Evolutionary conservation across 2,888 invertebrate genomes (phyloP), one percentile per base, ranked within the genome.

Genomic region (Synergus gifuensis): DNA sequence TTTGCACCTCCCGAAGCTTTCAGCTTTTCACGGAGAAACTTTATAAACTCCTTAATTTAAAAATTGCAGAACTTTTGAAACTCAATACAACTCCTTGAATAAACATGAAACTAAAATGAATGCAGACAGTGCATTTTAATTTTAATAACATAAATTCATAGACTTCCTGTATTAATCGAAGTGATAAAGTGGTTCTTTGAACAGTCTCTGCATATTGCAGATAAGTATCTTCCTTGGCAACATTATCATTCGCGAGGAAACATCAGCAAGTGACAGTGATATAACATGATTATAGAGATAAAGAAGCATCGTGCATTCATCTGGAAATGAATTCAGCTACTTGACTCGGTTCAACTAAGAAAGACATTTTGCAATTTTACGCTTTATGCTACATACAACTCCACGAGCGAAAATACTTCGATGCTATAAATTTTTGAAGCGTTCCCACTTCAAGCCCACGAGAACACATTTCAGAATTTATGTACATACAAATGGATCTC

Each of bases 371-470:
- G 77, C 60, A 63, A 77, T 78, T 80, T 80, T 64, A 58, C 77
- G 77, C 44, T 60, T 80, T 73, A 62, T 63, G 46, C 73, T 62
- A 78, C 54, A n/a, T 66, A 36, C 5, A 36, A 76, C 18, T 54
- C 8, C 64, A 64, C 28, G 66, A 66, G 49, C 62, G 49, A 49
- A 66, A 44, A 64, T 77, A 67, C 69, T 69, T 79, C 81, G 78
- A 77, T 69, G 63, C 63, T 44, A 82, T 82, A 80, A 80, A 83
- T 83, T 79, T 78, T 62, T 12, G 80, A 78, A 81, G 80, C 79
- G 22, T 64, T 12, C 69, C 49, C 58, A 58, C 63, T 66, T 44
- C 42, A 9, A 66, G 44, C 58, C 44, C n/a, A 22, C 40, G 58
- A 62, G 16, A 76, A 76, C 44, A 40, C 28, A 66, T 36, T 77